phyloP scores from a whole-genome alignment of 2,888 invertebrate species.

The Synergus umbraculus region DNA sequence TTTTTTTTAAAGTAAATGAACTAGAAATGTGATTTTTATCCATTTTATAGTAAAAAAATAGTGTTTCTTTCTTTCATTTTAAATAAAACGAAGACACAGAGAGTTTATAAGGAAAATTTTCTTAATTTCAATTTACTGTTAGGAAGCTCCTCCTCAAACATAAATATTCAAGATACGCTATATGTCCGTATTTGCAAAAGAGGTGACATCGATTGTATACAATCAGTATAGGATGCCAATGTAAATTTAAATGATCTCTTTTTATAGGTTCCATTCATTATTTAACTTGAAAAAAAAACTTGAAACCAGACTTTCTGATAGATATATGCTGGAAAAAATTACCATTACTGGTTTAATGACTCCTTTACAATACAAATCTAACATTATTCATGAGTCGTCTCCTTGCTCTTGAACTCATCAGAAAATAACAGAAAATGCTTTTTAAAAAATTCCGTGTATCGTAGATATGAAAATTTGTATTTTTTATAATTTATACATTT shows the following conservation, averaged over 20 bases:
- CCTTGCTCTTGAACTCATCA: background rate
- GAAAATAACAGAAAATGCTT: background rate
- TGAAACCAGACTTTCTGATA: background rate
- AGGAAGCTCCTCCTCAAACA: background rate
- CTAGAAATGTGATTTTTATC: too few relatives aligned
- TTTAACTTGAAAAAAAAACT: background rate
- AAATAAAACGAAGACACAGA: too few relatives aligned
- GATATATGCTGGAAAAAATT: background rate
- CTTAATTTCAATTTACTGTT: constrained; percentile 1
- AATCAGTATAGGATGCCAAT: background rate
- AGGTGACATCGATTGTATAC: background rate
- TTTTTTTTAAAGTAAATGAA: too few relatives aligned
- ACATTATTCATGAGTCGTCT: background rate
- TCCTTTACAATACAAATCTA: background rate
- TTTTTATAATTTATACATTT: too few relatives aligned
- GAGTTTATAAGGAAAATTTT: background rate
- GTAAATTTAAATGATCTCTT: too few relatives aligned
- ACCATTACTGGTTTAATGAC: constrained; percentile 12
- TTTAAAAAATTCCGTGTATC: background rate
- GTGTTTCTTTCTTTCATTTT: too few relatives aligned
- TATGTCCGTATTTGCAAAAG: constrained; percentile 22
- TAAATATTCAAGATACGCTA: constrained; percentile 13
- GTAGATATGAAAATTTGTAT: background rate
- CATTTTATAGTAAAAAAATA: too few relatives aligned
- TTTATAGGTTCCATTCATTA: background rate